Conservation (phyloP, 2,888 invertebrate genomes). For the Drosophila mulleri region DNA sequence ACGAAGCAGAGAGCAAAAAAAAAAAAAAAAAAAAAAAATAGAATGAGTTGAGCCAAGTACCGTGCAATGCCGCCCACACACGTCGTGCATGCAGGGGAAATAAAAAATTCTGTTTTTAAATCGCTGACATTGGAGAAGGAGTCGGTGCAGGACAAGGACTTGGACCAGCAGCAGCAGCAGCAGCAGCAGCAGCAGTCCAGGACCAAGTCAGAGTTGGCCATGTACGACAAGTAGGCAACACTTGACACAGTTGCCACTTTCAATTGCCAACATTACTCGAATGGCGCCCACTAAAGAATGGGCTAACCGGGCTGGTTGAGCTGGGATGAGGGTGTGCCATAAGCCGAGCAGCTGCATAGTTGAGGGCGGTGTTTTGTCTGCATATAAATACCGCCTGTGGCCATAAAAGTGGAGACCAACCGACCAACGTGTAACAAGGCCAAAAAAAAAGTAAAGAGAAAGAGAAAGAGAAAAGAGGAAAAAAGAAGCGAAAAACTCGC, state of each 20-base stretch:
- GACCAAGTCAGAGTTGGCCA: constrained; percentile 49
- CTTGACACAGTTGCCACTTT: constrained; percentile 83
- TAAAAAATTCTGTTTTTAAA: constrained; percentile 80
- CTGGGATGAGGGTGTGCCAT: not conserved
- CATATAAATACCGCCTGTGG: constrained; percentile 85
- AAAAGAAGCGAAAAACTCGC: constrained; percentile 23
- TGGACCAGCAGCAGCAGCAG: not conserved
- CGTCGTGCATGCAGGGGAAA: constrained; percentile 39
- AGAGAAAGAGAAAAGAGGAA: too few species aligned
- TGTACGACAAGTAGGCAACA: constrained; percentile 82
- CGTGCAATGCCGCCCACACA: constrained; percentile 18
- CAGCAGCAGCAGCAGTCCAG: not conserved
- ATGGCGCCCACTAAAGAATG: constrained; percentile 59
- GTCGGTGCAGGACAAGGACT: not conserved
- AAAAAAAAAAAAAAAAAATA: not conserved
- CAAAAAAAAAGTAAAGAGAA: constrained; percentile 22
- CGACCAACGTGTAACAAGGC: constrained; percentile 78
- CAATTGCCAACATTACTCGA: constrained; percentile 82
- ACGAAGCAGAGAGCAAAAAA: constrained; percentile 17
- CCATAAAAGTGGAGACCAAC: constrained; percentile 84
- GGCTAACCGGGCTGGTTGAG: not conserved
- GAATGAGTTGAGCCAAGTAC: constrained; percentile 31
- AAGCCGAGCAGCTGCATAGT: constrained; percentile 42
- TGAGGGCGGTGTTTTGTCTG: constrained; percentile 67
- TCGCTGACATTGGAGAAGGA: constrained; percentile 42